Evolutionary conservation across 2,797 vertebrate genomes (phyloP), one percentile per base, ranked within the genome.

Genomic region (Anabacerthia variegaticeps): DNA sequence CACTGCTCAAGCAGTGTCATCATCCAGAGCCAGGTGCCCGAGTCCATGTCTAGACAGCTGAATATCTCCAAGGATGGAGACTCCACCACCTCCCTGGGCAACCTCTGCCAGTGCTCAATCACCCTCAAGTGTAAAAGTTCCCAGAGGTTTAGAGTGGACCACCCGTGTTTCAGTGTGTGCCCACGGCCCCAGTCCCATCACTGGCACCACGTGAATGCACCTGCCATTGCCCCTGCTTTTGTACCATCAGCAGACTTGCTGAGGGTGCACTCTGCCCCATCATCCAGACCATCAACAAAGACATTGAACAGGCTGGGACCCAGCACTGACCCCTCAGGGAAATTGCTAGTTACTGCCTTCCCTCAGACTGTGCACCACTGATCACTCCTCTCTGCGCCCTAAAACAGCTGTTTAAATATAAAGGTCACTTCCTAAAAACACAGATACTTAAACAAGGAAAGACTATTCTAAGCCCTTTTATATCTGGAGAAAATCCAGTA

Each of bases 111-210:
- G 20, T 4, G n/a, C 9, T 30, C 14, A 7, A 24, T 21, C 36
- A 63, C 13, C 36, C 32, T 39, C 21, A 37, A 58, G 51, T 11
- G 43, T 30, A 17, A 19, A 51, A n/a, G n/a, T 4, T 44, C 6
- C 56, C 49, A 43, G 23, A 12, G 4, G 16, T 14, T 69, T n/a
- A 44, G 43, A 63, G 36, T 16, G n/a, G 83, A 10, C 24, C 12
- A 54, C 4, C 12, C 10, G 14, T 0, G 0, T 30, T 59, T 22
- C 62, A 63, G 20, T 1, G 0, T 1, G 0, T 22, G 17, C n/a
- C 27, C 32, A 56, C 12, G 0, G 0, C 37, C 73, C 52, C 44
- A 28, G 9, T 46, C 28, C 37, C 10, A 4, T 8, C 37, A 26
- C n/a, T 23, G 51, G 24, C 28, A 58, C 43, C 79, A 34, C 0